These are phyloP conservation scores for Hyposoter dolosus DNA, from an alignment of 2,888 invertebrate species.

Conservation along the genomic window DNA sequence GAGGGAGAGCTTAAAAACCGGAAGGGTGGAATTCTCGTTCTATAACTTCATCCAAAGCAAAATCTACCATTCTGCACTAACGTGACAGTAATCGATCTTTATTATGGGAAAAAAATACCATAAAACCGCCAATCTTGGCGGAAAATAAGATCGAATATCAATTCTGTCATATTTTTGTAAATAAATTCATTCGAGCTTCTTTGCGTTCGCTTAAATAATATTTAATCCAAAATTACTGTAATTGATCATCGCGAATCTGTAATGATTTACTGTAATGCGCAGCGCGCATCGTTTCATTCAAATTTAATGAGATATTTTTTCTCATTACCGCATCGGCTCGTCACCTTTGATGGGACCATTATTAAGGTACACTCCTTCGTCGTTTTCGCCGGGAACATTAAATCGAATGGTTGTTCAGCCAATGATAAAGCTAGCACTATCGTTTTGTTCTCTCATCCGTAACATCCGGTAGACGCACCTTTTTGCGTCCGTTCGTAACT, in stretches of 20 bases:
- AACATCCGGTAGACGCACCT: conserved; percentile 19
- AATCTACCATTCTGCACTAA: conserved; percentile 4
- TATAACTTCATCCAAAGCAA: neutral
- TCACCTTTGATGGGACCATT: conserved; percentile 20
- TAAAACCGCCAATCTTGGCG: neutral
- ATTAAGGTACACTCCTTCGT: neutral
- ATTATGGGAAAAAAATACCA: neutral
- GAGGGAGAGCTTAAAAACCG: neutral
- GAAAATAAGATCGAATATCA: neutral
- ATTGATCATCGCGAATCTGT: neutral
- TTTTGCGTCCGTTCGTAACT: neutral
- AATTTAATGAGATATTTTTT: neutral
- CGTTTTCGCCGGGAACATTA: neutral
- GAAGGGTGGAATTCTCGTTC: neutral
- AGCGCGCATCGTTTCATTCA: neutral
- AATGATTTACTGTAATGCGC: too few relatives aligned
- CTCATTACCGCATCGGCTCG: conserved; percentile 11
- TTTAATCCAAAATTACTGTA: neutral
- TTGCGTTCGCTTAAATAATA: neutral
- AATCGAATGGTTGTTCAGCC: conserved; percentile 13
- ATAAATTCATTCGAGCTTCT: neutral
- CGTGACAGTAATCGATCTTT: conserved; percentile 20
- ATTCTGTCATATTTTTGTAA: neutral
- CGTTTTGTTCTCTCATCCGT: neutral
- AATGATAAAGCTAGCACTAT: neutral